A percentile compares a stretch with the other conserved stretches of the same genome.
Evolutionary conservation across 2,888 invertebrate species (phyloP).

Genomic region (Neria commutata): DNA sequence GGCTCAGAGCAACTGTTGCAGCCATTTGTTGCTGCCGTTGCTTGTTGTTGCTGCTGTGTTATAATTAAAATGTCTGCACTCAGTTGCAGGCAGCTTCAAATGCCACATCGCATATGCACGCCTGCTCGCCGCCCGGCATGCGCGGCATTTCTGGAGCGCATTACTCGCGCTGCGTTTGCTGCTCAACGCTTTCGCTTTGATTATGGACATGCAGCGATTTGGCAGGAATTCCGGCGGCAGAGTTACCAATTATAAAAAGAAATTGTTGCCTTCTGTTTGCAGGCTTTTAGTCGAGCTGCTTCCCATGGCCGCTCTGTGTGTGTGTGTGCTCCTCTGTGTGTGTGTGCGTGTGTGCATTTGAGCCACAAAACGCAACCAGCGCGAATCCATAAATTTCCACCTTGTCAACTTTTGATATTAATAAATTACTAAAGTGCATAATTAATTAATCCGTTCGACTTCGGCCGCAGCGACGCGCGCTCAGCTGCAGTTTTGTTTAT

Average conservation of each 20-base stretch:
- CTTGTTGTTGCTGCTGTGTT: slow-evolving; percentile 32
- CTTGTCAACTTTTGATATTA: slow-evolving; percentile 63
- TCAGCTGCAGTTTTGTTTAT: neutral
- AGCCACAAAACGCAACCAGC: slow-evolving; percentile 18
- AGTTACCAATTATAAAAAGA: neutral
- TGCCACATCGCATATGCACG: slow-evolving; percentile 51
- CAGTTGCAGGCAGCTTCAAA: slow-evolving; percentile 35
- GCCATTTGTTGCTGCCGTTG: slow-evolving; percentile 1
- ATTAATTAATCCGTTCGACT: slow-evolving; percentile 54
- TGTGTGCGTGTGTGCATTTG: slow-evolving; percentile 26
- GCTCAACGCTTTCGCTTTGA: slow-evolving; percentile 42
- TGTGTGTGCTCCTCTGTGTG: slow-evolving; percentile 26
- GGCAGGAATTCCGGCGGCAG: neutral
- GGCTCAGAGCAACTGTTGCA: slow-evolving; percentile 8
- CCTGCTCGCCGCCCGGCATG: slow-evolving; percentile 30
- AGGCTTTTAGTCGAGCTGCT: no score
- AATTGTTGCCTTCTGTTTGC: no score
- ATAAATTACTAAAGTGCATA: slow-evolving; percentile 62
- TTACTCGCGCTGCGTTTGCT: slow-evolving; percentile 56
- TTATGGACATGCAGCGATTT: neutral
- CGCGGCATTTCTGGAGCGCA: slow-evolving; percentile 48
- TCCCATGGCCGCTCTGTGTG: no score
- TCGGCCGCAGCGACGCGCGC: neutral
- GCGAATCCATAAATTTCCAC: slow-evolving; percentile 61
- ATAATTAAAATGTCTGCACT: slow-evolving; percentile 59